Conservation (phyloP, 1,140 invertebrate species). For the Tetranychus urticae region DNA sequence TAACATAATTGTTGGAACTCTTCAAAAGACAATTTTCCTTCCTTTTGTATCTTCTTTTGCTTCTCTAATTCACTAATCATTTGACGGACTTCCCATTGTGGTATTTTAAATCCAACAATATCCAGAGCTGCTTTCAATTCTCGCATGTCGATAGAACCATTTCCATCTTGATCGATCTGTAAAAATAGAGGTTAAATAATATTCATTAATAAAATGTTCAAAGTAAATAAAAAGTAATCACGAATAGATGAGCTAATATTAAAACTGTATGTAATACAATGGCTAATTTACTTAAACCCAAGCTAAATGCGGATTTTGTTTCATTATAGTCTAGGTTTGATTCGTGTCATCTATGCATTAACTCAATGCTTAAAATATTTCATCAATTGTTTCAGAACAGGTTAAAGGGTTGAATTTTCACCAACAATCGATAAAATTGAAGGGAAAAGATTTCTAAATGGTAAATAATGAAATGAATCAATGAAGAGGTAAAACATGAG, state of each 20-base stretch:
- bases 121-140: slow-evolving; percentile 76
- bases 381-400: no score
- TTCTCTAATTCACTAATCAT: slow-evolving; percentile 47
- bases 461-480: neutral
- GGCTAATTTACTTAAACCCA: neutral
- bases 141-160: slow-evolving; percentile 64
- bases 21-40: slow-evolving; percentile 38
- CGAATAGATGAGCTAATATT: no score
- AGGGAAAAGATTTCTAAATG: neutral
- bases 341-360: no score
- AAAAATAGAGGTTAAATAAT: slow-evolving; percentile 14
- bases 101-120: slow-evolving; percentile 68
- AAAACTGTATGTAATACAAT: no score
- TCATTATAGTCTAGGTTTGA: neutral
- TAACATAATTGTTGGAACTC: slow-evolving; percentile 70
- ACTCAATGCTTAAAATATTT: no score
- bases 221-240: neutral
- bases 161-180: slow-evolving; percentile 71
- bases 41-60: slow-evolving; percentile 24
- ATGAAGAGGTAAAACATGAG: neutral
- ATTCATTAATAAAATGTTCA: neutral
- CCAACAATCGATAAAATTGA: neutral
- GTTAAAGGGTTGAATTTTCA: neutral
- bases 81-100: slow-evolving; percentile 68
- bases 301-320: neutral